These are phyloP conservation scores for Dermolepida albohirtum DNA, from an alignment of 2,888 invertebrate genomes.

Conservation along the genomic window DNA sequence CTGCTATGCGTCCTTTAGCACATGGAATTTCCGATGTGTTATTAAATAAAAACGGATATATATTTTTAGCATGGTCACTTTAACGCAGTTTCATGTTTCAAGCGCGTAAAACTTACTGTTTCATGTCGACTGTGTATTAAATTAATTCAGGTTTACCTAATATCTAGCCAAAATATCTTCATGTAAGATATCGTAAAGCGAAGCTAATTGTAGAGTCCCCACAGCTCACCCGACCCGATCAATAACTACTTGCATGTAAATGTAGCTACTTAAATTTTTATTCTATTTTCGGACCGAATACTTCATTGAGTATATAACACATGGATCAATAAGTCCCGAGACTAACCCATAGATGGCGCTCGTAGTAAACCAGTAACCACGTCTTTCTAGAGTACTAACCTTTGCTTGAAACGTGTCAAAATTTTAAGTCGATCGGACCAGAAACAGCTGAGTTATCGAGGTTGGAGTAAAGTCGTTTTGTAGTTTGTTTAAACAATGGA, in stretches of 20 bases:
- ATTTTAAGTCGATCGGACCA: too few relatives aligned
- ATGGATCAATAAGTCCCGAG: too few relatives aligned
- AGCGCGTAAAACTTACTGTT: slow-evolving; percentile 24
- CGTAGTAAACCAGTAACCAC: too few relatives aligned
- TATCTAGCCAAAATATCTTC: slow-evolving; percentile 35
- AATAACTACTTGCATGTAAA: slow-evolving; percentile 26
- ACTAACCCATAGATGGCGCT: too few relatives aligned
- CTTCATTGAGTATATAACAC: neutral
- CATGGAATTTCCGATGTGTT: too few relatives aligned
- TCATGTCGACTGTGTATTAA: slow-evolving; percentile 26
- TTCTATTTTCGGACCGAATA: slow-evolving; percentile 24
- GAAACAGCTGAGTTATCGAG: too few relatives aligned
- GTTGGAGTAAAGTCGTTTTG: too few relatives aligned
- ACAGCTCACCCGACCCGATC: slow-evolving; percentile 6
- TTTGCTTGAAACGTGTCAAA: too few relatives aligned
- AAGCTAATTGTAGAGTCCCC: slow-evolving; percentile 18
- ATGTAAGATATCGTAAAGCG: slow-evolving; percentile 22
- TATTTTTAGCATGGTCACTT: slow-evolving; percentile 20
- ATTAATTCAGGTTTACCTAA: slow-evolving; percentile 20
- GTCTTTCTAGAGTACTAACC: too few relatives aligned
- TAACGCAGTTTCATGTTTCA: slow-evolving; percentile 25
- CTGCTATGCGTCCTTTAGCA: too few relatives aligned
- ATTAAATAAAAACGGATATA: too few relatives aligned
- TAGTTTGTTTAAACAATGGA: too few relatives aligned
- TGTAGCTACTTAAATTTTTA: slow-evolving; percentile 17